phyloP scores from a whole-genome alignment of 2,888 invertebrate species.

The Agonopterix alstromeriana region DNA sequence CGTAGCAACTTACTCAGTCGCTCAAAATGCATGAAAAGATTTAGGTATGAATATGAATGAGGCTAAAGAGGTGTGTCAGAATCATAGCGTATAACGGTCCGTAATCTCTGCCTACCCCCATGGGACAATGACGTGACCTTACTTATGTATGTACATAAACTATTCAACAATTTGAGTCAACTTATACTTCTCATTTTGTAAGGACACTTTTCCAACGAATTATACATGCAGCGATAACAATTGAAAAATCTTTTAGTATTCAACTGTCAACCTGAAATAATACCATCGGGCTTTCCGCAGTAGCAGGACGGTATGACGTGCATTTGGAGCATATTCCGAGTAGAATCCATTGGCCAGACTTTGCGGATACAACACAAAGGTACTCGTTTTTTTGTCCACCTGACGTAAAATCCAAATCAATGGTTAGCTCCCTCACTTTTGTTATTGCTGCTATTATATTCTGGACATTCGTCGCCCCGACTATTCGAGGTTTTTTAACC shows the following conservation, averaged over 20 bases:
- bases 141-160: no score
- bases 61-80: no score
- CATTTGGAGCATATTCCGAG: slow-evolving; percentile 30
- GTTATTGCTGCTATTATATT: slow-evolving; percentile 65
- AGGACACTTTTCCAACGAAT: no score
- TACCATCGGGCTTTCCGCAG: slow-evolving; percentile 41
- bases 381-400: slow-evolving; percentile 53
- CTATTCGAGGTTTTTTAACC: slow-evolving; percentile 37
- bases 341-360: slow-evolving; percentile 52
- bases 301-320: slow-evolving; percentile 28
- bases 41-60: no score
- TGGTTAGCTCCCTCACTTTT: slow-evolving; percentile 71
- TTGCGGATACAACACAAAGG: slow-evolving; percentile 59
- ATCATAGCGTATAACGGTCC: no score
- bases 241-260: slow-evolving; percentile 57
- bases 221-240: slow-evolving; percentile 21
- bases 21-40: no score
- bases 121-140: no score
- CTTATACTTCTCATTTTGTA: no score
- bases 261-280: slow-evolving; percentile 57
- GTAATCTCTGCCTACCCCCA: no score
- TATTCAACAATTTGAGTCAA: no score
- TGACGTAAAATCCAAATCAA: slow-evolving; percentile 69
- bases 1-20: no score
- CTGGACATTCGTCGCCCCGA: slow-evolving; percentile 35